Conservation (phyloP, 2,888 invertebrate species). For the Melipona bicolor region DNA sequence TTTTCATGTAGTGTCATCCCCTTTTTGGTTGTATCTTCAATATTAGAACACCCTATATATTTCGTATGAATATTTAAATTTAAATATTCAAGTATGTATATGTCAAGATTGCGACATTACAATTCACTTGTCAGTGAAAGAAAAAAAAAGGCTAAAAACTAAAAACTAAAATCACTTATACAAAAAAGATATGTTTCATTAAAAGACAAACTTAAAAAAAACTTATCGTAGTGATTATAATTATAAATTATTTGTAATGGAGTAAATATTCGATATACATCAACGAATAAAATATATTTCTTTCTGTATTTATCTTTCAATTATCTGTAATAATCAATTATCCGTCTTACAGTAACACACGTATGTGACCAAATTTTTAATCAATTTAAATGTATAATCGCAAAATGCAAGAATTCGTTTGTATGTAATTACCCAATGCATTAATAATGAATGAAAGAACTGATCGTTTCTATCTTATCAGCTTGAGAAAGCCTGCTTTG, state of each 20-base stretch:
- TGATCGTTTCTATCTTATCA: constrained; percentile 1
- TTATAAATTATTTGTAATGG: not conserved
- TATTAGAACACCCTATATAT: too few relatives aligned
- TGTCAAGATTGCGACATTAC: too few relatives aligned
- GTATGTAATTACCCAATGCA: constrained; percentile 1
- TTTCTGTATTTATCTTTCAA: not conserved
- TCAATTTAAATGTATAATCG: constrained; percentile 16
- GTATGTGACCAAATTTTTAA: constrained; percentile 10
- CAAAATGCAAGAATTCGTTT: constrained; percentile 1
- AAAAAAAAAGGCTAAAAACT: too few relatives aligned
- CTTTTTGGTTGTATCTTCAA: too few relatives aligned
- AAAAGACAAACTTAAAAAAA: too few relatives aligned
- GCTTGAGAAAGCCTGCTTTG: not conserved
- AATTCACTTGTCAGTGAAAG: too few relatives aligned
- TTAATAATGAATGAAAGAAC: not conserved
- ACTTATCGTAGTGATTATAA: too few relatives aligned
- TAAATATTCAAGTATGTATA: too few relatives aligned
- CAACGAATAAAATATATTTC: not conserved
- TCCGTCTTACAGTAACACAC: not conserved
- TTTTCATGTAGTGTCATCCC: too few relatives aligned
- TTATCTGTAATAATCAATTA: constrained; percentile 13
- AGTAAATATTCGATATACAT: not conserved
- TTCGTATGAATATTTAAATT: too few relatives aligned
- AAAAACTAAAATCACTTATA: too few relatives aligned
- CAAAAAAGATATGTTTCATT: too few relatives aligned